Conservation (phyloP, 2,113 vertebrate genomes). For the Lagopus leucura region DNA sequence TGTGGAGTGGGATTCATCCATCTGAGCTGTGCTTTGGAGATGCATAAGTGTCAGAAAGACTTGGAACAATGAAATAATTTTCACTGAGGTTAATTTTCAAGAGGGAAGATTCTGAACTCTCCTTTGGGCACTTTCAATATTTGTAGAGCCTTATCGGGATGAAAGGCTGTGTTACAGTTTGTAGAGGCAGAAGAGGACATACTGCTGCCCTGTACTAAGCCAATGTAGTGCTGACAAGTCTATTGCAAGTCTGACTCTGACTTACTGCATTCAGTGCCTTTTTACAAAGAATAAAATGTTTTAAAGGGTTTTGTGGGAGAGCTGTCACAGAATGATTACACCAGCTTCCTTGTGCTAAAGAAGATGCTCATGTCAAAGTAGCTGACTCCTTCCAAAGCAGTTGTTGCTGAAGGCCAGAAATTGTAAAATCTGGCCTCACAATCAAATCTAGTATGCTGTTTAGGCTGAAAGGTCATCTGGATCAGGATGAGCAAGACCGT, state of each 20-base stretch:
- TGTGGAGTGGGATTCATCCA: not conserved
- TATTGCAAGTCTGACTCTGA: not conserved
- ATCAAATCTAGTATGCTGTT: not conserved
- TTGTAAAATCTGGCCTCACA: not conserved
- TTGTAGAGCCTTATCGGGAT: not conserved
- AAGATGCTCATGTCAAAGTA: not conserved
- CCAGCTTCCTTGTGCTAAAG: conserved; percentile 7
- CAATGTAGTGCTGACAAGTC: not conserved
- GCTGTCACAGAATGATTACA: not conserved
- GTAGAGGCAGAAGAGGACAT: not conserved
- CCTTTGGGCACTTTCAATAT: not conserved
- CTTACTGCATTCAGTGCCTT: not conserved
- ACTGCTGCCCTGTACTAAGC: not conserved
- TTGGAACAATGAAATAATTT: not conserved
- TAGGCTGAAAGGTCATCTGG: not conserved
- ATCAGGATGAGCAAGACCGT: not conserved
- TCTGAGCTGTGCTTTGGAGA: not conserved
- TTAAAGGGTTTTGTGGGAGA: not conserved
- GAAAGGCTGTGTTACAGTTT: conserved; percentile 12
- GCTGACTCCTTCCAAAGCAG: not conserved
- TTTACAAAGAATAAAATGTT: not conserved
- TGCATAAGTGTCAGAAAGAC: not conserved
- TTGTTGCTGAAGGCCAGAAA: not conserved
- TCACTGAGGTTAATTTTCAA: conserved; percentile 1
- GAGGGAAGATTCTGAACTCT: not conserved